phyloP scores from a whole-genome alignment of 2,888 invertebrate species.

The Poecilobothrus nobilitatus region DNA sequence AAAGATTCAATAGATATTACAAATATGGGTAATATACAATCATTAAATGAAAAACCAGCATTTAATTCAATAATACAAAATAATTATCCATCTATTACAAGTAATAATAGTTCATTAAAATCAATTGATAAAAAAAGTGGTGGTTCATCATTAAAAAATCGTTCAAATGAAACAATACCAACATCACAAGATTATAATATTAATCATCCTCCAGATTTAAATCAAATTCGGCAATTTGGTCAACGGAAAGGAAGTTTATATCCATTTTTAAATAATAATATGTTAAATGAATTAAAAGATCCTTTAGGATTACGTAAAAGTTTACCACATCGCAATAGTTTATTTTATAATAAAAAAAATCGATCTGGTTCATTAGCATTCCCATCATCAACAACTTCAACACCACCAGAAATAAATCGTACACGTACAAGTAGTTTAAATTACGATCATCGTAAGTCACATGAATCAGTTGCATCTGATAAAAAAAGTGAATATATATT shows the following conservation, averaged over 20 bases:
- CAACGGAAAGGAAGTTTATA: slow-evolving; percentile 36
- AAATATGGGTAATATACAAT: background rate
- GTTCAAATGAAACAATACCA: background rate
- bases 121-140: background rate
- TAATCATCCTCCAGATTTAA: background rate
- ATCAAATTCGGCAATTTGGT: slow-evolving; percentile 38
- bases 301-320: background rate
- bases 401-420: slow-evolving; percentile 24
- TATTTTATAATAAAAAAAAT: background rate
- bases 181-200: background rate
- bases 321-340: background rate
- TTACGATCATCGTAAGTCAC: slow-evolving; percentile 33
- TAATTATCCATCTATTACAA: background rate
- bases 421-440: slow-evolving; percentile 26
- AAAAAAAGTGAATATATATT: slow-evolving; percentile 50
- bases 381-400: slow-evolving; percentile 14
- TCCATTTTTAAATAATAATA: slow-evolving; percentile 27
- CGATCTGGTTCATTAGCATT: slow-evolving; percentile 1
- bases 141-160: background rate
- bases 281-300: slow-evolving; percentile 20
- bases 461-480: slow-evolving; percentile 16
- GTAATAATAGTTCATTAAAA: background rate
- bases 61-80: background rate
- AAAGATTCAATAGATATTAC: background rate
- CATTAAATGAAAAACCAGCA: background rate